Percentiles rank a stretch among this genome's conserved stretches.
Evolutionary conservation across 2,888 invertebrate genomes (phyloP).

Genomic region (Axea sp.): DNA sequence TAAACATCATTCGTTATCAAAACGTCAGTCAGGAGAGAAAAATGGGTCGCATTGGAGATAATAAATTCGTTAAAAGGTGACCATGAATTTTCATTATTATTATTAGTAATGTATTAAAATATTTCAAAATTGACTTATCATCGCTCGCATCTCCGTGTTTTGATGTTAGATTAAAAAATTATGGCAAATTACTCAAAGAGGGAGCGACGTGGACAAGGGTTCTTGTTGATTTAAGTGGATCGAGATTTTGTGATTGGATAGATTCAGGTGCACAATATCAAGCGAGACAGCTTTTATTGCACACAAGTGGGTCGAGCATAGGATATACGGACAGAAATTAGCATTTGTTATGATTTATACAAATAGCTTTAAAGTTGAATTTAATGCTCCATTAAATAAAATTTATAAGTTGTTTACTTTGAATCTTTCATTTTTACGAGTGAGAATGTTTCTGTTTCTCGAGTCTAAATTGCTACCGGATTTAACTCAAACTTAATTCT

Average conservation of each 20-base stretch:
- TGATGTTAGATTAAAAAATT: constrained; percentile 11
- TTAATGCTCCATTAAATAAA: not conserved
- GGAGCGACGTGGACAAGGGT: constrained; percentile 7
- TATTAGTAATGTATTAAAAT: constrained; percentile 7
- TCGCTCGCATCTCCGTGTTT: constrained; percentile 3
- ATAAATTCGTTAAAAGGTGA: not conserved
- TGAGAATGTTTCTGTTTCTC: too few relatives aligned
- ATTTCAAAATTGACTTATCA: not conserved
- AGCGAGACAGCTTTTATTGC: constrained; percentile 13
- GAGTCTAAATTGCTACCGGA: too few relatives aligned
- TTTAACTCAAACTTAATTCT: too few relatives aligned
- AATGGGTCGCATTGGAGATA: too few relatives aligned
- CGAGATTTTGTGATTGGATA: constrained; percentile 18
- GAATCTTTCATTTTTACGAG: too few relatives aligned
- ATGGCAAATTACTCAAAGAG: not conserved
- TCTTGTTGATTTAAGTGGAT: constrained; percentile 23
- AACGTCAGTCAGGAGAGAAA: not conserved
- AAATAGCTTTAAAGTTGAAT: constrained; percentile 4
- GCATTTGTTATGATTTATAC: constrained; percentile 23
- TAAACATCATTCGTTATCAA: not conserved
- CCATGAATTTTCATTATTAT: constrained; percentile 3
- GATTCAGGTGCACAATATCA: constrained; percentile 4
- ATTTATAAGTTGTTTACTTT: too few relatives aligned
- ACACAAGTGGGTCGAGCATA: constrained; percentile 14
- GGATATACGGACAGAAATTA: constrained; percentile 3